phyloP scores from a whole-genome alignment of 2,888 invertebrate genomes.

The Leptopilina syphax region DNA sequence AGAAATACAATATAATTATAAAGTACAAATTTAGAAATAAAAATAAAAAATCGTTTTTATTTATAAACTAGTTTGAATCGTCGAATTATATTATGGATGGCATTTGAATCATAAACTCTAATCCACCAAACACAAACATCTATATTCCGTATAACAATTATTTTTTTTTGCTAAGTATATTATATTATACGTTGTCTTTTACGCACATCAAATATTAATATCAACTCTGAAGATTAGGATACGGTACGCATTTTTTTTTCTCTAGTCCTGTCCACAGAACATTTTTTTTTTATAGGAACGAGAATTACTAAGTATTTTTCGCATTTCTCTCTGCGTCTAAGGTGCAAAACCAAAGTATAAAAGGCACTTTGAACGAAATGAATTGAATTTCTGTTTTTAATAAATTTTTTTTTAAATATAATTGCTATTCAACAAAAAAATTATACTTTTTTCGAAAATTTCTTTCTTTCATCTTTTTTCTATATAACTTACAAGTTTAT shows the following conservation, averaged over 20 bases:
- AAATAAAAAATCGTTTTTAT: constrained; percentile 14
- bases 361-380: constrained; percentile 65
- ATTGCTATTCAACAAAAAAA: not conserved
- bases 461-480: too few relatives aligned
- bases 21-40: too few relatives aligned
- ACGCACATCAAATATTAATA: constrained; percentile 50
- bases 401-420: not conserved
- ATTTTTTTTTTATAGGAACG: constrained; percentile 46
- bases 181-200: constrained; percentile 36
- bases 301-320: constrained; percentile 31
- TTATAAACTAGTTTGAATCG: not conserved
- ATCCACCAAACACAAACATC: constrained; percentile 49
- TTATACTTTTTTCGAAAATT: not conserved
- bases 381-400: constrained; percentile 49
- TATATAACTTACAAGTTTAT: too few relatives aligned
- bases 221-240: constrained; percentile 54
- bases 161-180: constrained; percentile 7
- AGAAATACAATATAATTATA: too few relatives aligned
- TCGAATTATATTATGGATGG: constrained; percentile 3
- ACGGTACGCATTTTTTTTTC: constrained; percentile 42
- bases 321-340: constrained; percentile 13
- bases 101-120: constrained; percentile 45
- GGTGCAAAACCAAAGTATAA: constrained; percentile 51
- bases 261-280: constrained; percentile 34
- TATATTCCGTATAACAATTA: constrained; percentile 44